A percentile compares a stretch with the other conserved stretches of the same genome.
Conservation (phyloP, 2,888 invertebrate genomes). For the Galerucella calmariensis region DNA sequence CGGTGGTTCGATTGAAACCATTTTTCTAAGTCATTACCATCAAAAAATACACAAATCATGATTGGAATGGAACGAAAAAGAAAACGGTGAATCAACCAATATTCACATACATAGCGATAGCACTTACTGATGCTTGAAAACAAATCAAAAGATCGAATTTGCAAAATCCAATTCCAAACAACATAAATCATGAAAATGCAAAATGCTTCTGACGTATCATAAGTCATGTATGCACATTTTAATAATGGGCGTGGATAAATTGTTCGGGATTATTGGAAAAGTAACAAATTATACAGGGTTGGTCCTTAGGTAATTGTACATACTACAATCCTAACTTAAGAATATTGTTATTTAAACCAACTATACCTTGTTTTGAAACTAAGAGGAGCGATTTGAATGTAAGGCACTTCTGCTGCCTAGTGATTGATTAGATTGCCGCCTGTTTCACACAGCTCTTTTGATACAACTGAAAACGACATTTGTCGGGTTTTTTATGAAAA, state of each 20-base stretch:
- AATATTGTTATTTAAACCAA: too few relatives aligned
- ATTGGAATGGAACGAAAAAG: conserved; percentile 1
- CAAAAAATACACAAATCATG: conserved; percentile 7
- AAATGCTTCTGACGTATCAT: conserved; percentile 61
- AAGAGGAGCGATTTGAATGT: too few relatives aligned
- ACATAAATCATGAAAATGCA: conserved; percentile 63
- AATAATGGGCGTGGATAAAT: conserved; percentile 41
- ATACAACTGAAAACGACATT: too few relatives aligned
- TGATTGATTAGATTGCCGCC: too few relatives aligned
- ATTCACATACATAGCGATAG: conserved; percentile 53
- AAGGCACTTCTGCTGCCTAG: too few relatives aligned
- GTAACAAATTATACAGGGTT: background rate
- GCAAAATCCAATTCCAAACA: conserved; percentile 63
- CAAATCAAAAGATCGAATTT: conserved; percentile 61
- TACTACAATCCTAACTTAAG: too few relatives aligned
- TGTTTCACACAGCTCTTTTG: too few relatives aligned
- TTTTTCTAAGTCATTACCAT: conserved; percentile 3
- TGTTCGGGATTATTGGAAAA: conserved; percentile 19
- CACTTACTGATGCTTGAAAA: conserved; percentile 50
- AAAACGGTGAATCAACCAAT: conserved; percentile 57
- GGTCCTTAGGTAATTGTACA: too few relatives aligned
- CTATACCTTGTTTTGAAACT: too few relatives aligned
- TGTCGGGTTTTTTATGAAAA: too few relatives aligned
- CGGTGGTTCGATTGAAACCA: background rate
- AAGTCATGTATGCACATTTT: conserved; percentile 60